Base-by-base conservation (phyloP, 2,888 invertebrate species). In the Hylaea fasciaria region DNA sequence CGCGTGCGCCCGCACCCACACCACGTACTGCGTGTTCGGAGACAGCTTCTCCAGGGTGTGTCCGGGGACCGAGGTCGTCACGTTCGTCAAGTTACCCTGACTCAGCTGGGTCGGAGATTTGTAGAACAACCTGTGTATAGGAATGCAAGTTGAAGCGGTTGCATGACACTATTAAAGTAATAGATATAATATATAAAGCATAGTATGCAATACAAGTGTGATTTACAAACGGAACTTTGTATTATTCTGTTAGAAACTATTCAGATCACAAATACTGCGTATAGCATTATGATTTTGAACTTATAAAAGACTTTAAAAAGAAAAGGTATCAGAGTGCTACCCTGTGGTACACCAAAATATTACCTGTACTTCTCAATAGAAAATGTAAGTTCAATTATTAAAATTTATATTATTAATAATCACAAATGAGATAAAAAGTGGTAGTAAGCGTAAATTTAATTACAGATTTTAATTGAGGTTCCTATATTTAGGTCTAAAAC, bases 1-100 rank as follows among this genome's bases (percentile, higher is more conserved):
- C 0, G 93, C 89, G 49, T 96, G 94, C 0, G 96, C 96, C 64
- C 93, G 94, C 45, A 96, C 95, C 87, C 96, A 97, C 52, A 96
- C 93, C 49, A 96, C 95, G 81, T 97, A 96, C 85, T 97, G 96
- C 0, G 96, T 95, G 87, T 97, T 97, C 0, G 97, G 97, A 37
- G 93, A 94, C 46, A 97, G 85, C 73, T 94, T 94, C 74, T 94
- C 95, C 68, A 97, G 89, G 58, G 95, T 95, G 66, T 95, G 93
- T 51, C 96, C 95, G 0, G 96, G 95, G 0, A 96, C 94, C 4
- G 94, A 93, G 0, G 95, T 95, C 47, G 95, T 94, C 22, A 94
- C 89, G 49, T 92, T 88, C 13, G 94, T 94, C 67, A 94, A 94
- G 66, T 93, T 93, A 28, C 93, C 93, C 50, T 94, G 94, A 14